Conservation (phyloP, 23 tunicate species). For the Aplidium turbinatum region DNA sequence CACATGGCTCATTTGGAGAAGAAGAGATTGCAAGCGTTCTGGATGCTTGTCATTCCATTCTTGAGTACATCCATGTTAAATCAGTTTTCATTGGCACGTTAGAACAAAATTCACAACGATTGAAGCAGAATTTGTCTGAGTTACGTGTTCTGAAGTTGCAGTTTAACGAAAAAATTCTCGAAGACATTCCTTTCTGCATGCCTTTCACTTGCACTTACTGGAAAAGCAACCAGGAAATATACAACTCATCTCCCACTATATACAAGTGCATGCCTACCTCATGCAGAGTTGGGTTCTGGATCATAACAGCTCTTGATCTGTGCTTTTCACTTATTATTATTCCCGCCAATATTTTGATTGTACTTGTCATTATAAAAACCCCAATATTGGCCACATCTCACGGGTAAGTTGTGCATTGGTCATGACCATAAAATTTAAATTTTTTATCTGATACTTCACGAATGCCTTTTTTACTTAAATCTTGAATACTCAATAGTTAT, state of each 20-base stretch:
- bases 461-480: too few relatives aligned
- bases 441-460: too few relatives aligned
- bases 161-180: slow-evolving; percentile 9
- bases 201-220: slow-evolving; percentile 29
- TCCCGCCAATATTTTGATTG: slow-evolving; percentile 5
- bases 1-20: too few relatives aligned
- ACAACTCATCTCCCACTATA: background rate
- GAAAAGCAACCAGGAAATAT: background rate
- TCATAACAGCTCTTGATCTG: background rate
- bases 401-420: slow-evolving; percentile 25
- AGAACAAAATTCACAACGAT: too few relatives aligned
- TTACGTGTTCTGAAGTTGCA: background rate
- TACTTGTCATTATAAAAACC: slow-evolving; percentile 7
- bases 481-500: too few relatives aligned
- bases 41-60: too few relatives aligned
- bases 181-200: slow-evolving; percentile 24
- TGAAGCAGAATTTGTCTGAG: too few relatives aligned
- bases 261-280: slow-evolving; percentile 23
- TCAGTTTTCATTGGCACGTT: too few relatives aligned
- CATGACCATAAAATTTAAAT: too few relatives aligned
- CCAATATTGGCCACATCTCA: slow-evolving; percentile 20
- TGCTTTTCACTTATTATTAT: background rate
- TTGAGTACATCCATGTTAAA: too few relatives aligned
- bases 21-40: too few relatives aligned
- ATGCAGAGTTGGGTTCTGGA: slow-evolving; percentile 5